Conservation (phyloP, 2,888 invertebrate species). For the Ectemnius continuus region DNA sequence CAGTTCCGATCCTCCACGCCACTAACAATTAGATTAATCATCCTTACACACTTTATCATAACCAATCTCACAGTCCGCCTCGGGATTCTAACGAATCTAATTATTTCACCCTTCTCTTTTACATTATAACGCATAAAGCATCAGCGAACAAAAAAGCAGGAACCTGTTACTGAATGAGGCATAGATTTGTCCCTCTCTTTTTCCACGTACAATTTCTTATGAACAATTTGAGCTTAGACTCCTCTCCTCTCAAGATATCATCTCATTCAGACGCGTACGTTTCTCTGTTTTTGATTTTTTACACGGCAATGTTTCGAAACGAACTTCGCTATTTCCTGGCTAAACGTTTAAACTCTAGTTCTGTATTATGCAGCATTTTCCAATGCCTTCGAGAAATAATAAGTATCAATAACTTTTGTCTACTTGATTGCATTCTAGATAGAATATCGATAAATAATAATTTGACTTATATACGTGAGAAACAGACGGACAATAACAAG, state of each 20-base stretch:
- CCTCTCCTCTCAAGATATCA: too few species aligned
- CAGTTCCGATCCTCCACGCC: conserved; percentile 13
- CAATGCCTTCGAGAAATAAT: too few species aligned
- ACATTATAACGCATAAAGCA: background rate
- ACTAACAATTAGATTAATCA: conserved; percentile 32
- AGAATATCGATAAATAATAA: too few species aligned
- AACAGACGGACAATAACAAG: too few species aligned
- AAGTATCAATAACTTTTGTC: too few species aligned
- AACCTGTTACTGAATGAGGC: background rate
- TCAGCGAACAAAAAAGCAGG: background rate
- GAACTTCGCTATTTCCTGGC: background rate
- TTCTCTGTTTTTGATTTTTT: background rate
- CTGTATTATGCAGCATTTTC: too few species aligned
- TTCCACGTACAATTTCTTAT: too few species aligned
- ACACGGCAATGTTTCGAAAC: background rate
- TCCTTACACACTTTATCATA: conserved; percentile 48
- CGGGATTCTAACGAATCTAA: background rate
- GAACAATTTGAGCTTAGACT: too few species aligned
- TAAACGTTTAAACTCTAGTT: background rate
- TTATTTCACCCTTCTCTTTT: conserved; percentile 19
- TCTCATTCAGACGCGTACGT: too few species aligned
- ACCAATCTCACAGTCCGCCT: conserved; percentile 40
- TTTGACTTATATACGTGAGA: too few species aligned
- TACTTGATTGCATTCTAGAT: too few species aligned
- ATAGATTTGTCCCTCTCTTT: too few species aligned